Evolutionary conservation across 2,797 vertebrate species (phyloP), one percentile per base, ranked within the genome.

Genomic region (Oophaga sylvatica): DNA sequence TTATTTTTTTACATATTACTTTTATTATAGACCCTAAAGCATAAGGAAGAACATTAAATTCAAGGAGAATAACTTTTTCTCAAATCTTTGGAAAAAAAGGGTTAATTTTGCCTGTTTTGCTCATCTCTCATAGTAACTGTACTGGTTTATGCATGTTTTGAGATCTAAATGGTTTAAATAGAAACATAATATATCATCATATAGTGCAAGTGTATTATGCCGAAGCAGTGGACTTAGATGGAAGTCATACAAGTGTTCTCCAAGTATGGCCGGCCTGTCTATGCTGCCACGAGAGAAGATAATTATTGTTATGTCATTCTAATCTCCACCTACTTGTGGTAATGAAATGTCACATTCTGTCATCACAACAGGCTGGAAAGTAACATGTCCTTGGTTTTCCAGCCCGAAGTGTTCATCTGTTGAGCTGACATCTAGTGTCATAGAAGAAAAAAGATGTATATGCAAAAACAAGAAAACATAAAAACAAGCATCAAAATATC

Each of bases 311-410:
- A 35, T 17, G 19, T 19, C 19, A 35, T 48, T 3, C 22, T 75
- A 48, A 10, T 45, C 35, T 45, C 31, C 68, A 71, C 70, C 70
- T 45, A 73, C 35, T 73, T 75, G 71, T 45, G 29, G 35, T 75
- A 71, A 71, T 71, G 29, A 71, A 41, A 41, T 71, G 68, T 71
- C 68, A 17, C 31, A 19, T 41, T 35, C 13, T 20, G 71, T 75
- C 71, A 75, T 75, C 71, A 75, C 41, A 75, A 48, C 35, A 71
- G 2, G 29, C 41, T 75, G 71, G 19, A 75, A 75, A 75, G 35
- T 75, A 48, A 75, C 71, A 45, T 75, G 41, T 75, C 17, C 71
- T 75, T 70, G 15, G 29, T 16, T 75, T 41, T 45, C 41, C 71
- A 75, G 35, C 35, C 16, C 45, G 71, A 11, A 75, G 31, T 41